Evolutionary conservation across 2,797 vertebrate species (phyloP), one percentile per base, ranked within the genome.

Genomic region (Oreonectes daqikongensis): DNA sequence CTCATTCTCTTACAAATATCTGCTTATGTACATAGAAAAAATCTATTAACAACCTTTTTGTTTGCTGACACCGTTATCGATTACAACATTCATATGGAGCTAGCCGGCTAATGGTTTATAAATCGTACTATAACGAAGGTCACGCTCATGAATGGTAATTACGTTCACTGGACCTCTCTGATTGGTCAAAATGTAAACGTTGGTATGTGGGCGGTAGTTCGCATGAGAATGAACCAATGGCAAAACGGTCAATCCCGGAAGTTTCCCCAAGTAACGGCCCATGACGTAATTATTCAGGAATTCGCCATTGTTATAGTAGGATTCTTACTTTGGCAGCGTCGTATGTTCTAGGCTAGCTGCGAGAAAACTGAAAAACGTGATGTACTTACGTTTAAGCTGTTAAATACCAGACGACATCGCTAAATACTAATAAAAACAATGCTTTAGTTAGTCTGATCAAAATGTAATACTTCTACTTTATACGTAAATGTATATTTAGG

Each of bases 61-160:
- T 53, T 53, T 64, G 46, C 28, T 38, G 10, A 24, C 15, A 52
- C 30, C 6, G 11, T 18, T 17, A 12, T 50, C 20, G 59, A 40
- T 64, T 50, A 5, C 10, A 52, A 46, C 30, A 20, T 40, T 75
- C n/a, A 59, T n/a, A 12, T 68, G 9, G 4, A 35, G 38, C 50
- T 67, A 57, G 18, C 73, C 52, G 63, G 64, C 52, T 59, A 68
- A n/a, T 59, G 5, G 4, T 17, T 68, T 59, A 20, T 4, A 26
- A 30, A 67, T 38, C 38, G 26, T 35, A 68, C 38, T 48, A 75
- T 24, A 24, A 6, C 0, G 1, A 22, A 75, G 26, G 28, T 5
- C 5, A 4, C 0, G 0, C 8, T 12, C 1, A 48, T 75, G 64
- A 68, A 68, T 75, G 28, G 57, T 59, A 60, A 67, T 24, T 5